A percentile compares a stretch with the other conserved stretches of the same genome.
Evolutionary conservation across 1,140 invertebrate genomes (phyloP).

Genomic region (Anthonomus grandis): DNA sequence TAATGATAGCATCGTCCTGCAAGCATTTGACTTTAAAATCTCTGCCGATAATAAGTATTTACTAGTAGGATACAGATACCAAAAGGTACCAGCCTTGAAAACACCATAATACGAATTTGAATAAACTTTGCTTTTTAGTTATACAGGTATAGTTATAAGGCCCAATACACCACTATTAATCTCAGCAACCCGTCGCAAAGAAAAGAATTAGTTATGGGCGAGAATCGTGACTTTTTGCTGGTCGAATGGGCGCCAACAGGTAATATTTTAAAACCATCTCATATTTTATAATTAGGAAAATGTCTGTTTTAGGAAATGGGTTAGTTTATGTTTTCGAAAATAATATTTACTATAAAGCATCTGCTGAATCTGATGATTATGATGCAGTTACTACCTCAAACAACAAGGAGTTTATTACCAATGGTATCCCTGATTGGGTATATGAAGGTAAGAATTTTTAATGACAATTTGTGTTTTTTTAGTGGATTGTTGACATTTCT

Average conservation of each 20-base stretch:
- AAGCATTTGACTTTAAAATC: slow-evolving; percentile 44
- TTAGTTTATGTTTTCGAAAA: slow-evolving; percentile 76
- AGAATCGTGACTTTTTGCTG: slow-evolving; percentile 51
- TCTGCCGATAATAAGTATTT: slow-evolving; percentile 54
- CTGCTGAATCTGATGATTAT: slow-evolving; percentile 5
- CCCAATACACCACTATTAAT: slow-evolving; percentile 57
- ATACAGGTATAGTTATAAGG: slow-evolving; percentile 57
- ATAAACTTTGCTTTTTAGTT: slow-evolving; percentile 52
- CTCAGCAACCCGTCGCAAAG: slow-evolving; percentile 46
- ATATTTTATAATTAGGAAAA: not conserved
- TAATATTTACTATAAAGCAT: slow-evolving; percentile 61
- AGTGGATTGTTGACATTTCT: too few species aligned
- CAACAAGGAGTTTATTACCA: slow-evolving; percentile 59
- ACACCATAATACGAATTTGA: too few species aligned
- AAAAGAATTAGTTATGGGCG: slow-evolving; percentile 49
- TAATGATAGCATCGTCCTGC: slow-evolving; percentile 29
- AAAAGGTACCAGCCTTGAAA: slow-evolving; percentile 55
- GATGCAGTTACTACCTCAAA: slow-evolving; percentile 52
- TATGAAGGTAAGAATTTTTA: slow-evolving; percentile 58
- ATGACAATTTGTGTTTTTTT: not conserved
- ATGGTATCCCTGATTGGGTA: slow-evolving; percentile 75
- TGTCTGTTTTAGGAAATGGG: slow-evolving; percentile 50
- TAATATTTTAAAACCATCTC: not conserved
- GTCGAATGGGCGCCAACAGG: slow-evolving; percentile 70
- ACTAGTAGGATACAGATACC: slow-evolving; percentile 51